Base-by-base conservation (phyloP, 2,797 vertebrate genomes). In the Hyperoplus immaculatus region DNA sequence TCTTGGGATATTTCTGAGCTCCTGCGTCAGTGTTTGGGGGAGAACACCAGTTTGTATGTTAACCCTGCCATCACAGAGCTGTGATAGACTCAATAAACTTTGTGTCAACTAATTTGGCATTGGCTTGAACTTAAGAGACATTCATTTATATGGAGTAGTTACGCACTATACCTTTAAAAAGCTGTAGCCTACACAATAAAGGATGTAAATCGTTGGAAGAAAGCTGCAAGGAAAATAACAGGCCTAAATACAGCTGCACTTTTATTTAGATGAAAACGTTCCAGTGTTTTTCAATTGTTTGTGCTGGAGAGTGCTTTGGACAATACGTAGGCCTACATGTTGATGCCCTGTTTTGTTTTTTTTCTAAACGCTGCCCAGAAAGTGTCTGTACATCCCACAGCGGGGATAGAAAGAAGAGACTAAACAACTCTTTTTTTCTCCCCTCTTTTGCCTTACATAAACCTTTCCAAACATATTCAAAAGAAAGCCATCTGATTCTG, bases 401-500 rank as follows among this genome's bases (percentile, higher is more conserved):
- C 16, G 36, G 18, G 18, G 42, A 58, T 42, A 4, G 29, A 29
- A 51, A 11, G 1, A 49, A 8, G 58, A 69, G 29, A 43, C 63
- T 13, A 45, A 55, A 36, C 29, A 39, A 5, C 7, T 43, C 15
- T 12, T 50, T 41, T 2, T 13, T 53, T 36, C 38, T 1, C 7
- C 46, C 50, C 29, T 29, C 29, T 42, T 60, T 41, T 71, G 69
- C 18, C 45, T 81, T 78, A 64, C 75, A 79, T 72, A 73, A 85
- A 79, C 54, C 45, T 18, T 39, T 29, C 14, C 53, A 75, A 61
- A 8, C 66, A 11, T 56, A 82, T 72, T 73, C 42, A 75, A 55
- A 78, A 63, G 8, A 9, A 29, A 63, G 5, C 56, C 83, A 81
- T 58, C 63, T 85, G 81, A 70, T 67, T 65, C 68, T 29, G 72